Evolutionary conservation across 2,113 vertebrate species (phyloP).

Genomic region (Pseudorectes ferrugineus): DNA sequence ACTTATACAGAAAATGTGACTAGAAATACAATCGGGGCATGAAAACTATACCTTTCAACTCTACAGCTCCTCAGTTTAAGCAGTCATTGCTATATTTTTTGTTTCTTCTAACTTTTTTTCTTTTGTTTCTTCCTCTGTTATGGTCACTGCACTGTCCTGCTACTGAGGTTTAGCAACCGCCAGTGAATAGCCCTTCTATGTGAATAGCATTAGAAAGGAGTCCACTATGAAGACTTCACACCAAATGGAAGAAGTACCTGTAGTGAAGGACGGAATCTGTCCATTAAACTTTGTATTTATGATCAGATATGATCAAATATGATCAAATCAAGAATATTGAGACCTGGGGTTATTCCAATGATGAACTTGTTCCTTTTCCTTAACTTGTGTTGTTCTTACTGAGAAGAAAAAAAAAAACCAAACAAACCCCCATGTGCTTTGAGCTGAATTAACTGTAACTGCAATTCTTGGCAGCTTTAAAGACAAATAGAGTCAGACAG

Average conservation of each 20-base stretch:
- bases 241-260: background rate
- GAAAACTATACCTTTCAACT: background rate
- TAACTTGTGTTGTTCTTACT: background rate
- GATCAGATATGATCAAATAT: background rate
- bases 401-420: background rate
- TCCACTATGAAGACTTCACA: background rate
- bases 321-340: background rate
- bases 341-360: background rate
- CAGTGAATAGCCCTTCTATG: background rate
- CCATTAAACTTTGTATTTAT: background rate
- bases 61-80: background rate
- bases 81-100: background rate
- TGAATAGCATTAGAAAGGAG: background rate
- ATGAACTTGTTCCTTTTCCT: background rate
- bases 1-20: background rate
- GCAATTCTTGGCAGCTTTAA: slow-evolving; percentile 1
- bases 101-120: background rate
- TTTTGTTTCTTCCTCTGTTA: background rate
- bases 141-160: background rate
- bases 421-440: background rate
- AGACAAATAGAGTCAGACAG: background rate
- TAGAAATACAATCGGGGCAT: background rate
- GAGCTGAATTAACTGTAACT: slow-evolving; percentile 1
- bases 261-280: background rate
- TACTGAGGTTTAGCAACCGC: background rate